Conservation (phyloP, 2,888 invertebrate species). For the Tipula vernalis region DNA sequence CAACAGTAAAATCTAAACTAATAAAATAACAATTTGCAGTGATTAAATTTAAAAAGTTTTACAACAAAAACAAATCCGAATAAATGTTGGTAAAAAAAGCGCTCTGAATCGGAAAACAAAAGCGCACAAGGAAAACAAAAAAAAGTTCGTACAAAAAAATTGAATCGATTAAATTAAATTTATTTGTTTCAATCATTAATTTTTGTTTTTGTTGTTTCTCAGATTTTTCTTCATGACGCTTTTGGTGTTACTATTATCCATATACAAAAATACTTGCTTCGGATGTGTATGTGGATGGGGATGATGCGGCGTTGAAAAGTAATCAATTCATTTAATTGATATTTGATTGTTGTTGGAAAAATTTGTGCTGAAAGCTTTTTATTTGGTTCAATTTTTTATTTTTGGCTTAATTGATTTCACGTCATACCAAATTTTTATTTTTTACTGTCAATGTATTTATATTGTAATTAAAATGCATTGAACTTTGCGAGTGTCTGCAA, state of each 20-base stretch:
- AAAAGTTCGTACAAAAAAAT: not conserved
- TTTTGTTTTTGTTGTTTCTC: not conserved
- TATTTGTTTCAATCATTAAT: not conserved
- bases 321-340: not conserved
- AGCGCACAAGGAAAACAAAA: not conserved
- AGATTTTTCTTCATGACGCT: not conserved
- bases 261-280: too few relatives aligned
- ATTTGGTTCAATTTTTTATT: not conserved
- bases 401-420: not conserved
- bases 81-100: not conserved
- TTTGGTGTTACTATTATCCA: not conserved
- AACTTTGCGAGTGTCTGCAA: not conserved
- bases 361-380: not conserved
- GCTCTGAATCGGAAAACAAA: not conserved
- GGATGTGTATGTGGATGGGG: not conserved
- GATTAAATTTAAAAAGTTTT: not conserved
- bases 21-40: slow-evolving; percentile 4
- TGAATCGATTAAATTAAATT: not conserved
- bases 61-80: not conserved
- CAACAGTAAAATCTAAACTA: not conserved
- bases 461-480: not conserved
- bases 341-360: not conserved
- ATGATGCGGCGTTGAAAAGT: not conserved
- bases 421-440: not conserved
- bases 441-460: not conserved